Percentiles rank a stretch among this genome's conserved stretches.
Evolutionary conservation across 2,888 invertebrate species (phyloP).

Genomic region (Melanchra persicariae): DNA sequence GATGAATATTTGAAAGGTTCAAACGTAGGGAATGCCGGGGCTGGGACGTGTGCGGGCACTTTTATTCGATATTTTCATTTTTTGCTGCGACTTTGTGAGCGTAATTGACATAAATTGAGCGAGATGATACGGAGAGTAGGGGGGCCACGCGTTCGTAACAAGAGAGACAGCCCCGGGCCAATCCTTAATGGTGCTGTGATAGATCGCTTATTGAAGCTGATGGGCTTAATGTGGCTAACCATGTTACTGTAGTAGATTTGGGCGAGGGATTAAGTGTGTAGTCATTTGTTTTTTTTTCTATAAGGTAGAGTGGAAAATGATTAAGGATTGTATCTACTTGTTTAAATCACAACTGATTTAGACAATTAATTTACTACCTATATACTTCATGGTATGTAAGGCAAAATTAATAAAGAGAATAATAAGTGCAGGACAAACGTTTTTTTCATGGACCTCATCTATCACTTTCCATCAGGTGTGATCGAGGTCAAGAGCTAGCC

Average conservation of each 20-base stretch:
- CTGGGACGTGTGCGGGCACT: slow-evolving; percentile 64
- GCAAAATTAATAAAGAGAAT: too few species aligned
- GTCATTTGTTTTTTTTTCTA: slow-evolving; percentile 26
- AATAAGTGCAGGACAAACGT: too few species aligned
- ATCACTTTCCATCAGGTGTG: too few species aligned
- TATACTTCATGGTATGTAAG: too few species aligned
- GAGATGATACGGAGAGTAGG: slow-evolving; percentile 64
- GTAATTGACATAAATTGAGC: slow-evolving; percentile 78
- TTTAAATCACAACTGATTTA: too few species aligned
- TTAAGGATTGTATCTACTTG: not conserved
- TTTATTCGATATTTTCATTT: slow-evolving; percentile 72
- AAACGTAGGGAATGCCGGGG: slow-evolving; percentile 59
- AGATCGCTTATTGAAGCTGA: slow-evolving; percentile 59
- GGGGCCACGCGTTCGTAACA: slow-evolving; percentile 22
- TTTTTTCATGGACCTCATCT: too few species aligned
- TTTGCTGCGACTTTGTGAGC: slow-evolving; percentile 62
- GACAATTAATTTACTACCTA: too few species aligned
- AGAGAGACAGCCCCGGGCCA: slow-evolving; percentile 48
- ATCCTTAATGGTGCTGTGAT: slow-evolving; percentile 52
- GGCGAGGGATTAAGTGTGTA: slow-evolving; percentile 12
- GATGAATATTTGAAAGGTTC: slow-evolving; percentile 78
- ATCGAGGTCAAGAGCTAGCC: too few species aligned
- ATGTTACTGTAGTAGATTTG: slow-evolving; percentile 29
- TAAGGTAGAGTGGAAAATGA: not conserved
- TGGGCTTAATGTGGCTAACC: slow-evolving; percentile 50